Evolutionary conservation across 2,113 vertebrate species (phyloP), one percentile per base, ranked within the genome.

Genomic region (Hirundichthys speculiger): DNA sequence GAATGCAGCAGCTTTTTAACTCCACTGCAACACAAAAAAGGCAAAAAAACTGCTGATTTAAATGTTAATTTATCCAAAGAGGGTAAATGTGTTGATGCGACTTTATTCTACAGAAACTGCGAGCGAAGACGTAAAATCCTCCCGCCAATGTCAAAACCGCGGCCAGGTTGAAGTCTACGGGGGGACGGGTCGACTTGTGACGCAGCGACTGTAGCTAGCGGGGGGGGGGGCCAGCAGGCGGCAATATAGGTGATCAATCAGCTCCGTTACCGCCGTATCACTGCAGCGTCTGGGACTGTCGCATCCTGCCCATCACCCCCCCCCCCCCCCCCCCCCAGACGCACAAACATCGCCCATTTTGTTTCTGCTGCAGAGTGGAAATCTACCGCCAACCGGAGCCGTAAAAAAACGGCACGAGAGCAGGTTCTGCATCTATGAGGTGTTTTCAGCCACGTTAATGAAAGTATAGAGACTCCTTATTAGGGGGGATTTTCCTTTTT

Each of bases 171-270:
- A 91, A 90, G 88, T 90, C 83, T 88, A 80, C 64, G 72, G 82
- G 84, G 80, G 82, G 84, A 80, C 64, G 83, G 83, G 63, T 61
- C 60, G 77, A 50, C 64, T 43, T 45, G 75, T 77, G 85, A 85
- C 69, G 82, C 77, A 82, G 78, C 65, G 73, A 55, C 22, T 7
- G n/a, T n/a, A n/a, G n/a, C n/a, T n/a, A n/a, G n/a, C n/a, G 66
- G 78, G 82, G 83, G 75, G 82, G 19, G 38, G 84, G 77, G 82
- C 84, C 73, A 76, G 88, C 79, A 80, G 85, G 79, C 83, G 41
- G 51, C 79, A 74, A 64, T 89, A 88, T 76, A 89, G 84, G 86
- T 91, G 90, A 91, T 91, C 87, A 91, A 91, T 91, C 90, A 90
- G 87, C 81, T 89, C 81, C 82, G 89, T 91, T 91, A 91, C 87